Base-by-base conservation (phyloP, 2,888 invertebrate species). In the Scrobipalpa costella region DNA sequence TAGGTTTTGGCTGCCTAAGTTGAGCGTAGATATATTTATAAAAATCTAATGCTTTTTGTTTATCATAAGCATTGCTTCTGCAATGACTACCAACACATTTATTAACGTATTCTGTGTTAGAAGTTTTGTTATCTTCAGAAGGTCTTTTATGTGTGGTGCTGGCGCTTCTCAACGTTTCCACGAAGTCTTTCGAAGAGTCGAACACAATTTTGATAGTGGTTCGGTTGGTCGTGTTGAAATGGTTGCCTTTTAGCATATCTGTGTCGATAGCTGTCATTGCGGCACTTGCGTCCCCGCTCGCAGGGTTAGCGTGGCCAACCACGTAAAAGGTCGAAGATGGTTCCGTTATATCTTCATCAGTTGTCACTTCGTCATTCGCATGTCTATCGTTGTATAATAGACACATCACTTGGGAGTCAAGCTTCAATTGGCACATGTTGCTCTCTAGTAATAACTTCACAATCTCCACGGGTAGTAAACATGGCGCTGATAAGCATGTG, bases 11-110 rank as follows among this genome's bases (percentile, higher is more conserved):
- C 21, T 85, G 76, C 13, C 90, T 80, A 44, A 92, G 68, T 66
- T 92, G 92, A 2, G 91, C 88, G 71, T 90, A 92, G 5, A 92
- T 86, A 67, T 90, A 91, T 77, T 89, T 92, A 71, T 92, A 92
- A 71, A 91, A 92, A 68, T 92, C 90, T 57, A 92, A 75, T 11
- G 92, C 92, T 73, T 87, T 90, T 68, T 90, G 90, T 63, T 74
- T 85, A 66, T 92, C 86, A 67, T 89, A 84, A 0, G 85, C 83
- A 58, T 81, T 86, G 61, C 82, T 86, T 15, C 85, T 78, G 64
- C 91, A 90, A 17, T 84, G 80, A 5, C 76, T 68, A 0, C 87
- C 88, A 0, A 84, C 79, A 65, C 90, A 90, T 1, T 77, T 79
- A 52, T 80, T 86, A 1, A 80, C 73, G 47, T 85, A 86, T 62